These are phyloP conservation scores for Pelobates cultripes DNA, from an alignment of 2,797 vertebrate genomes.

Conservation along the genomic window DNA sequence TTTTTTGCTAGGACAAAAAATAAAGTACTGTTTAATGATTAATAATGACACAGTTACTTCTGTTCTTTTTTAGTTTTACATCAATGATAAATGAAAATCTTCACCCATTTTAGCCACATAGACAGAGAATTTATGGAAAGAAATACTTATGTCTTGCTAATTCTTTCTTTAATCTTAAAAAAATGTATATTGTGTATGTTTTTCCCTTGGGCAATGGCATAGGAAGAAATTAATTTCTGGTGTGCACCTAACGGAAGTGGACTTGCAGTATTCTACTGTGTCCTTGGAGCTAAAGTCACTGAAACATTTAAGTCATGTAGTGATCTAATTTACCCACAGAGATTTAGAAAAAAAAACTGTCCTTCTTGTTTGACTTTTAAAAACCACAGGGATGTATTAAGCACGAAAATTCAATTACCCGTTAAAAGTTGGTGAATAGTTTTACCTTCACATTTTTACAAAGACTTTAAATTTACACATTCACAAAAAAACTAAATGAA, in stretches of 20 bases:
- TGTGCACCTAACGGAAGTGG: slow-evolving; percentile 49
- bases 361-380: slow-evolving; percentile 16
- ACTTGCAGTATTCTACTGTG: slow-evolving; percentile 45
- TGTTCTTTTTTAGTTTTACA: slow-evolving; percentile 24
- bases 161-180: slow-evolving; percentile 45
- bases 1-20: neutral
- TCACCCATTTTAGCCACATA: slow-evolving; percentile 42
- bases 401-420: neutral
- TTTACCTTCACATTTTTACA: slow-evolving; percentile 3
- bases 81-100: slow-evolving; percentile 44
- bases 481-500: neutral
- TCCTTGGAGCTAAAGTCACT: slow-evolving; percentile 46
- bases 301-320: slow-evolving; percentile 31
- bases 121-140: slow-evolving; percentile 42
- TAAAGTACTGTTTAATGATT: neutral
- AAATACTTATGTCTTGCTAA: slow-evolving; percentile 34
- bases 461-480: neutral
- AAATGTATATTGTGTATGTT: slow-evolving; percentile 39
- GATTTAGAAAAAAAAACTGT: slow-evolving; percentile 9
- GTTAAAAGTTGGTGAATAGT: neutral
- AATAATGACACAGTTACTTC: slow-evolving; percentile 19
- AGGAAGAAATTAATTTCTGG: slow-evolving; percentile 51
- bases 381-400: slow-evolving; percentile 12
- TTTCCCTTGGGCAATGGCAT: slow-evolving; percentile 53
- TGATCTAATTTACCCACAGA: slow-evolving; percentile 43